A percentile compares a stretch with the other conserved stretches of the same genome.
Evolutionary conservation across 2,113 vertebrate genomes (phyloP).

Genomic region (Pygoscelis antarcticus): DNA sequence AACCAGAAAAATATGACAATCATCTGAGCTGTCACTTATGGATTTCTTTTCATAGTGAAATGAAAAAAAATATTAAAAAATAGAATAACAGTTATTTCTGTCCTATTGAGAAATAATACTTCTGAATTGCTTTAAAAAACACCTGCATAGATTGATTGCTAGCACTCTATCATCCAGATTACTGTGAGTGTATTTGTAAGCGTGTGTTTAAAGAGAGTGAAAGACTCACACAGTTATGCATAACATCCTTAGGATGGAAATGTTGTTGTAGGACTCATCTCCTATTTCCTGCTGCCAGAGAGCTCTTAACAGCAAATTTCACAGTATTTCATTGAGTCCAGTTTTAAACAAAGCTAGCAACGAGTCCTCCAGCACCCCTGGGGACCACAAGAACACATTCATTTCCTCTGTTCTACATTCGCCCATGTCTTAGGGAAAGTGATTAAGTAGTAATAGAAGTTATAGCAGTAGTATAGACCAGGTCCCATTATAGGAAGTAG

Average conservation of each 20-base stretch:
- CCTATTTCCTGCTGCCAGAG: not conserved
- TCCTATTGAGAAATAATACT: not conserved
- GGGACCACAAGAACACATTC: not conserved
- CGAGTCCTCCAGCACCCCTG: not conserved
- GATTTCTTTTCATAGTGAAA: not conserved
- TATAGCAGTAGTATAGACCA: not conserved
- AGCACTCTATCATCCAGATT: not conserved
- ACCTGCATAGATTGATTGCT: not conserved
- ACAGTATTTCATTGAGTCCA: not conserved
- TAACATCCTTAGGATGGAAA: not conserved
- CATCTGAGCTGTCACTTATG: not conserved
- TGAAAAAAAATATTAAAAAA: not conserved
- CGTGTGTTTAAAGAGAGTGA: not conserved
- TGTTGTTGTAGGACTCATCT: not conserved
- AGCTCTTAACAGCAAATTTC: not conserved
- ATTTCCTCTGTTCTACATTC: not conserved
- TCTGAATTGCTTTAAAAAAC: not conserved
- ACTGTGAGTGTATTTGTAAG: not conserved
- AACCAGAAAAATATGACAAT: not conserved
- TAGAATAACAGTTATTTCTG: not conserved
- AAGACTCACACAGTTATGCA: rapidly evolving
- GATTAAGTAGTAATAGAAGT: not conserved
- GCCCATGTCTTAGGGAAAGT: not conserved
- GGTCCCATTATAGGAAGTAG: not conserved
- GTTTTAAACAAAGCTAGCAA: not conserved